These are phyloP conservation scores for Brenthis hecate DNA, from an alignment of 2,888 invertebrate species.

Conservation along the genomic window DNA sequence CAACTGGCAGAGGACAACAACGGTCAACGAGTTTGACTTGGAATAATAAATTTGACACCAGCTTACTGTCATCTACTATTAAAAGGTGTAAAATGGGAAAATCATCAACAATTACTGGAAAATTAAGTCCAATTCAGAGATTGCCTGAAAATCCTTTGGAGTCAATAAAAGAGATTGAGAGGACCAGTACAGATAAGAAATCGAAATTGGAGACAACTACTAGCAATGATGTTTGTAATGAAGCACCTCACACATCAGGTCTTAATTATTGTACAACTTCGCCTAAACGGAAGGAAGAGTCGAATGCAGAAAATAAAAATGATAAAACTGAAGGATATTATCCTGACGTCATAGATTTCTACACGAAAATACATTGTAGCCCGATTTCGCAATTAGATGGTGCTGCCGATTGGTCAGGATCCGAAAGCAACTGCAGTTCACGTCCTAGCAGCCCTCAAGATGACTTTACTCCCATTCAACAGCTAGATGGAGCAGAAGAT, in stretches of 20 bases:
- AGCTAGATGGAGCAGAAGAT: constrained; percentile 87
- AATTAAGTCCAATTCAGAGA: constrained; percentile 71
- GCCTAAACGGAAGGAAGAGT: constrained; percentile 70
- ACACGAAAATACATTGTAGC: constrained; percentile 79
- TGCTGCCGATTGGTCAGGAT: constrained; percentile 85
- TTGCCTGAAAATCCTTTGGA: constrained; percentile 62
- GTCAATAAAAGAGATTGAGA: constrained; percentile 63
- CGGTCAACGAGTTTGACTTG: constrained; percentile 86
- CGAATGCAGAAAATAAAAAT: constrained; percentile 53
- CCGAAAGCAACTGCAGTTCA: constrained; percentile 75
- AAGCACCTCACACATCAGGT: constrained; percentile 72
- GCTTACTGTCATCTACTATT: constrained; percentile 81
- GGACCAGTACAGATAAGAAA: constrained; percentile 59
- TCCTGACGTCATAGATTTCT: constrained; percentile 78
- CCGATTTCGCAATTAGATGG: constrained; percentile 87
- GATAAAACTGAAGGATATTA: constrained; percentile 74
- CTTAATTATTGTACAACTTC: constrained; percentile 69
- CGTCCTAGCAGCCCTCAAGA: constrained; percentile 71
- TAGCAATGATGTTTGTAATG: constrained; percentile 58
- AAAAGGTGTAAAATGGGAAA: constrained; percentile 86
- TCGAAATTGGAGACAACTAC: constrained; percentile 59
- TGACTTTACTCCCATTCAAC: constrained; percentile 81
- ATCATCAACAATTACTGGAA: constrained; percentile 70
- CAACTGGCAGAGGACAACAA: constrained; percentile 82
- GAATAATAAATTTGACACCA: constrained; percentile 87